Evolutionary conservation across 2,797 vertebrate species (phyloP).

Genomic region (Graptemys geographica): DNA sequence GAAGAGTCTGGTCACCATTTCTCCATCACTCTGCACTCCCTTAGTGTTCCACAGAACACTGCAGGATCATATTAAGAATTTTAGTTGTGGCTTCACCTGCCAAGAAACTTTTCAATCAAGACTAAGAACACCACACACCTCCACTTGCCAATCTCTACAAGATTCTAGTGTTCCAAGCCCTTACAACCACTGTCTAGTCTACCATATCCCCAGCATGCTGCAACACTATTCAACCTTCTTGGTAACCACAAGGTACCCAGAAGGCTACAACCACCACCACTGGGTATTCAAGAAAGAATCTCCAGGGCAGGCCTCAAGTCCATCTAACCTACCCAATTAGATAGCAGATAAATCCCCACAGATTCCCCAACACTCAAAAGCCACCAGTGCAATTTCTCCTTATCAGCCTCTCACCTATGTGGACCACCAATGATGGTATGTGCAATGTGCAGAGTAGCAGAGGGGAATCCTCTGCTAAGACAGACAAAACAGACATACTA

Average conservation of each 20-base stretch:
- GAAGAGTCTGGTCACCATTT: background rate
- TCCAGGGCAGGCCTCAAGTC: background rate
- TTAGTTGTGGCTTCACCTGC: background rate
- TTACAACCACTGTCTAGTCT: fast-evolving
- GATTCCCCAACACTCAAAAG: background rate
- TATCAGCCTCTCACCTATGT: background rate
- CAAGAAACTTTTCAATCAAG: background rate
- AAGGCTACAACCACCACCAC: background rate
- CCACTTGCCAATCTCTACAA: background rate
- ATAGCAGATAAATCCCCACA: background rate
- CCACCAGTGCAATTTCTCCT: background rate
- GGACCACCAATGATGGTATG: background rate
- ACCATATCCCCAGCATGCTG: fast-evolving
- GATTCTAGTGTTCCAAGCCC: background rate
- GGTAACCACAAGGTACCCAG: background rate
- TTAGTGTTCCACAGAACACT: background rate
- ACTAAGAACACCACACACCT: background rate
- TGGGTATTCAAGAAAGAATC: background rate
- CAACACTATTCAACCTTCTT: background rate
- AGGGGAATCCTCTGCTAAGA: fast-evolving
- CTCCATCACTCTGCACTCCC: background rate
- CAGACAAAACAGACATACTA: background rate
- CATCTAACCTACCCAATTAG: background rate
- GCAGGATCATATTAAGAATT: background rate
- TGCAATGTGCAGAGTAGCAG: background rate